These are phyloP conservation scores for Eupithecia pulchellata DNA, from an alignment of 2,888 invertebrate species.

Conservation along the genomic window DNA sequence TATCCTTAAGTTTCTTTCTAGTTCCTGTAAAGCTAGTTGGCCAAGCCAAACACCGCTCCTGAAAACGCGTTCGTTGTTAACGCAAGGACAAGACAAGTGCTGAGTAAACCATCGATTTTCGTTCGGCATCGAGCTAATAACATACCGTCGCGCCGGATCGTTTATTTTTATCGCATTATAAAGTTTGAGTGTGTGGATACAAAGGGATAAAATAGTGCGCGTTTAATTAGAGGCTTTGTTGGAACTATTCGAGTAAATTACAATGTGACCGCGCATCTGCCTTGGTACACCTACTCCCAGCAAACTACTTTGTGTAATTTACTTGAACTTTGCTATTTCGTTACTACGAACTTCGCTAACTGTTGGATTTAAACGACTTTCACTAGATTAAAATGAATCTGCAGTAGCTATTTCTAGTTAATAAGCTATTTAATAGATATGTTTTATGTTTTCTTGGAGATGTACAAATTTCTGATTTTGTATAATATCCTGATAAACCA, in stretches of 20 bases:
- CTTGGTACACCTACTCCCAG: conserved; percentile 13
- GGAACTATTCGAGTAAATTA: conserved; percentile 39
- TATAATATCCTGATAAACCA: not conserved
- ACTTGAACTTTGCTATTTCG: conserved; percentile 40
- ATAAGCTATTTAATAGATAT: not conserved
- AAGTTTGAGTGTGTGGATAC: conserved; percentile 26
- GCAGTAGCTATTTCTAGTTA: not conserved
- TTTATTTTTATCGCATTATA: conserved; percentile 31
- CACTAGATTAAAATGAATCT: conserved; percentile 22
- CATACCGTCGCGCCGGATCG: conserved; percentile 22
- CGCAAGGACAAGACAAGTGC: conserved; percentile 8
- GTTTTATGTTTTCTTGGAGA: not conserved
- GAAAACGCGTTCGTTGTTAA: not conserved
- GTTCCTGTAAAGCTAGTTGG: not conserved
- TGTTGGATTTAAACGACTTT: conserved; percentile 35
- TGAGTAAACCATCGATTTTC: conserved; percentile 22
- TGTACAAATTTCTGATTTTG: not conserved
- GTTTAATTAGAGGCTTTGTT: conserved; percentile 39
- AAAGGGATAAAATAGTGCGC: conserved; percentile 28
- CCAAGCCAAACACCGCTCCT: not conserved
- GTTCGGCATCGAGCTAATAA: conserved; percentile 21
- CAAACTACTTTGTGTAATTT: conserved; percentile 37
- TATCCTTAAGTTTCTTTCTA: not conserved
- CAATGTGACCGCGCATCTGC: conserved; percentile 39
- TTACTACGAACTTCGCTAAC: conserved; percentile 23